Percentiles rank a stretch among this genome's conserved stretches.
phyloP scores from a whole-genome alignment of 1,140 invertebrate species.

The Drosophila ananassae region DNA sequence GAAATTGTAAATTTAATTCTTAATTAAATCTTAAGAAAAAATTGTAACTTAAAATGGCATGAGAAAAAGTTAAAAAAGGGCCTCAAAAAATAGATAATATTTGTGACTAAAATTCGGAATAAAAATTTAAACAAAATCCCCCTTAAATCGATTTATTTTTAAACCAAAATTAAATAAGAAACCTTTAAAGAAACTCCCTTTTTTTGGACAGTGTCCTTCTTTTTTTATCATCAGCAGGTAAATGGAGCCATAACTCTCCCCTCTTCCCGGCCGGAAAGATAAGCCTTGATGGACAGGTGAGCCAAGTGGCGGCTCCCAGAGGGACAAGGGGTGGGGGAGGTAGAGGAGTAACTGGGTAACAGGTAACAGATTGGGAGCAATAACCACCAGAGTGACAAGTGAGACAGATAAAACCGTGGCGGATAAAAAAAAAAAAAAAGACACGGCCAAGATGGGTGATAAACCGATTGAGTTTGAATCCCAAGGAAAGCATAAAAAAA shows the following conservation, averaged over 20 bases:
- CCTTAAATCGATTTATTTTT: too few relatives aligned
- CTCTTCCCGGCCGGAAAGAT: background rate
- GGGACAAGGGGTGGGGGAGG: too few relatives aligned
- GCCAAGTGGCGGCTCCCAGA: too few relatives aligned
- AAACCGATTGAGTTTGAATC: constrained; percentile 1
- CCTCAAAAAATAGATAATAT: too few relatives aligned
- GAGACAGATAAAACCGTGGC: constrained; percentile 36
- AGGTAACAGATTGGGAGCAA: constrained; percentile 18
- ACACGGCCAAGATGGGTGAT: constrained; percentile 41
- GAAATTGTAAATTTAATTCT: too few relatives aligned
- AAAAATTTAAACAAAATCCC: too few relatives aligned
- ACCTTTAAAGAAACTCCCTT: constrained; percentile 3
- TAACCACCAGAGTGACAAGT: constrained; percentile 42
- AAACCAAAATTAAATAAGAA: background rate
- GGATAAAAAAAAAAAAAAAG: constrained; percentile 37
- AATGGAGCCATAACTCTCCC: constrained; percentile 17
- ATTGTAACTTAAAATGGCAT: too few relatives aligned
- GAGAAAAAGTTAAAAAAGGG: too few relatives aligned
- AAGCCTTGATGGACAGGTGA: constrained; percentile 41
- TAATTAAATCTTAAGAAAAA: too few relatives aligned
- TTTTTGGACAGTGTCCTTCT: background rate
- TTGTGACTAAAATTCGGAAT: too few relatives aligned
- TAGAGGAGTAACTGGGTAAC: background rate
- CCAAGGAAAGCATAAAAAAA: background rate
- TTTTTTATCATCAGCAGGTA: constrained; percentile 6